Evolutionary conservation across 2,113 vertebrate species (phyloP).

Genomic region (Mesitornis unicolor): DNA sequence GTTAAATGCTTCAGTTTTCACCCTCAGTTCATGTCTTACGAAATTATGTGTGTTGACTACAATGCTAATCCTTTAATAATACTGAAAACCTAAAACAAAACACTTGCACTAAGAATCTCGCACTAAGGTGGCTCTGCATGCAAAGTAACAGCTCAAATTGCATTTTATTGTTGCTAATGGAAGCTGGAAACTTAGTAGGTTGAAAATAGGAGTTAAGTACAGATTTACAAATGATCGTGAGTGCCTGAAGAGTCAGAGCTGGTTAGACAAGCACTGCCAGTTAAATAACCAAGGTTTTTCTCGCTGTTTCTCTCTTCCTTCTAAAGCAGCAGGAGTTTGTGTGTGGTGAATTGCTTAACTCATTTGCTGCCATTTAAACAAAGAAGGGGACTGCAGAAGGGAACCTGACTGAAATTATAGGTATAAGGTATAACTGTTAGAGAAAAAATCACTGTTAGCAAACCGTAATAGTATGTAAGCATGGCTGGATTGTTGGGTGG

Average conservation of each 20-base stretch:
- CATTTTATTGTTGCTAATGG: conserved; percentile 28
- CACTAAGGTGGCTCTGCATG: neutral
- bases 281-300: conserved; percentile 2
- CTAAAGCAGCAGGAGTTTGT: conserved; percentile 19
- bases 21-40: neutral
- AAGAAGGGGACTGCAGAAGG: neutral
- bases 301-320: neutral
- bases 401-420: conserved; percentile 24
- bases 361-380: conserved; percentile 36
- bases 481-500: neutral
- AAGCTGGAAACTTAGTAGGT: conserved; percentile 17
- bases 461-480: neutral
- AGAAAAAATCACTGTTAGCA: neutral
- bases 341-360: conserved; percentile 40
- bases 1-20: conserved; percentile 1
- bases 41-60: neutral
- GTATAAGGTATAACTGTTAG: neutral
- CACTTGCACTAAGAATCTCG: too few relatives aligned
- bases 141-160: conserved; percentile 25
- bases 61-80: conserved; percentile 43
- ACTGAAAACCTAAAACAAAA: conserved; percentile 38
- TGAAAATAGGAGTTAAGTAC: conserved; percentile 36
- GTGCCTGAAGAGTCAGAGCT: neutral
- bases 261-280: neutral
- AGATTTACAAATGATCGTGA: neutral